These are phyloP conservation scores for Dicrurus megarhynchus DNA, from an alignment of 2,113 vertebrate species.

Conservation along the genomic window DNA sequence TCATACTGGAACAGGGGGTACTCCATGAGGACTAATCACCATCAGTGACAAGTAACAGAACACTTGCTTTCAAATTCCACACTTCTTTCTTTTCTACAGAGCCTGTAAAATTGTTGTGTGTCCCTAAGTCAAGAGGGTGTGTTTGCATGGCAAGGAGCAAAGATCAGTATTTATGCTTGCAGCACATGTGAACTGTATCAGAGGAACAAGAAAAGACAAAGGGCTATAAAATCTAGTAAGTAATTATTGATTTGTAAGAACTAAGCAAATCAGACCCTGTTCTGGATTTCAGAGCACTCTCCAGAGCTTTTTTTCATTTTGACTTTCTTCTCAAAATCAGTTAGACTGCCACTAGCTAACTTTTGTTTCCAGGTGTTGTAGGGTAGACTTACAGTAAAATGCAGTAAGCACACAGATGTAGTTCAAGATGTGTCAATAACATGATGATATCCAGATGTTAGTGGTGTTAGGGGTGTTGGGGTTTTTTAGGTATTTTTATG, in stretches of 20 bases:
- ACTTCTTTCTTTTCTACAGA: not conserved
- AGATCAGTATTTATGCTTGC: not conserved
- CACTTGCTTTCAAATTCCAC: not conserved
- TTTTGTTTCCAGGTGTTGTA: conserved; percentile 39
- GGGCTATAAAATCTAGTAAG: not conserved
- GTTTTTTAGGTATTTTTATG: not conserved
- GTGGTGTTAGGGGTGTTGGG: rapidly evolving
- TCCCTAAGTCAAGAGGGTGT: not conserved
- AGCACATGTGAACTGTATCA: not conserved
- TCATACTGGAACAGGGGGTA: not conserved
- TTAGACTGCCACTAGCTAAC: not conserved
- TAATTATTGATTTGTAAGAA: not conserved
- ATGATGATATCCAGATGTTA: not conserved
- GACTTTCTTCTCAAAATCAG: not conserved
- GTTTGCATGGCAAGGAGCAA: not conserved
- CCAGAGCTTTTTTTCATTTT: not conserved
- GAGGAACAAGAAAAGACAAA: not conserved
- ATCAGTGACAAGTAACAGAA: not conserved
- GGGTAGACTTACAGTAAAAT: not conserved
- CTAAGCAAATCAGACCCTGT: not conserved
- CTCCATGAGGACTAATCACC: not conserved
- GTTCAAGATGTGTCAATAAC: not conserved
- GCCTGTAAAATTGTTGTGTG: not conserved
- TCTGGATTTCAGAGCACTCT: not conserved
- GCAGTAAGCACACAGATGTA: not conserved